These are phyloP conservation scores for Latrodectus geometricus DNA, from an alignment of 1,140 invertebrate species.

Conservation along the genomic window DNA sequence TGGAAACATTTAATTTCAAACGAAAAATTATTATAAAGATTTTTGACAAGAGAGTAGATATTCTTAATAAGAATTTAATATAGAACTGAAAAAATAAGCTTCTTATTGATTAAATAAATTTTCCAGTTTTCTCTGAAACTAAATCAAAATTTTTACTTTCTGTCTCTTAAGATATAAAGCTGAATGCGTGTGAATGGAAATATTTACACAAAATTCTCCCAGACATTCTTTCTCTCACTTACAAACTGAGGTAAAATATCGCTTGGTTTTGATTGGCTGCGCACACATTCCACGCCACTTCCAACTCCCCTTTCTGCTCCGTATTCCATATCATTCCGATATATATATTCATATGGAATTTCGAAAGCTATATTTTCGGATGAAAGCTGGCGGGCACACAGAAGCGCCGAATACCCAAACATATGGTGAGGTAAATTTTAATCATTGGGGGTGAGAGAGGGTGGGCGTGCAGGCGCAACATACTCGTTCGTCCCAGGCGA, in stretches of 20 bases:
- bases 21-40: no score
- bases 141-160: no score
- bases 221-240: not conserved
- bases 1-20: no score
- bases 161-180: no score
- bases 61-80: no score
- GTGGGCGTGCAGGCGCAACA: not conserved
- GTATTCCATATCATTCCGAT: not conserved
- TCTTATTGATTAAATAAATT: no score
- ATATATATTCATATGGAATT: slow-evolving; percentile 28
- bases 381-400: not conserved
- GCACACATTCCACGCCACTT: not conserved
- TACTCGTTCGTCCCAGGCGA: not conserved
- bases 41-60: no score
- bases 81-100: no score
- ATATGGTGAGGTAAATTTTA: slow-evolving; percentile 48
- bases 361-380: not conserved
- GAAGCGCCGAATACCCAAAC: not conserved
- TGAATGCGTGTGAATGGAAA: no score
- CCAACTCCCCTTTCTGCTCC: not conserved
- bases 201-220: no score
- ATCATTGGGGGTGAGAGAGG: slow-evolving; percentile 12
- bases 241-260: slow-evolving; percentile 21
- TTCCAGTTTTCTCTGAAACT: no score
- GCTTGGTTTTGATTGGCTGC: slow-evolving; percentile 20